phyloP scores from a whole-genome alignment of 2,113 vertebrate genomes.

The Mustelus asterias region DNA sequence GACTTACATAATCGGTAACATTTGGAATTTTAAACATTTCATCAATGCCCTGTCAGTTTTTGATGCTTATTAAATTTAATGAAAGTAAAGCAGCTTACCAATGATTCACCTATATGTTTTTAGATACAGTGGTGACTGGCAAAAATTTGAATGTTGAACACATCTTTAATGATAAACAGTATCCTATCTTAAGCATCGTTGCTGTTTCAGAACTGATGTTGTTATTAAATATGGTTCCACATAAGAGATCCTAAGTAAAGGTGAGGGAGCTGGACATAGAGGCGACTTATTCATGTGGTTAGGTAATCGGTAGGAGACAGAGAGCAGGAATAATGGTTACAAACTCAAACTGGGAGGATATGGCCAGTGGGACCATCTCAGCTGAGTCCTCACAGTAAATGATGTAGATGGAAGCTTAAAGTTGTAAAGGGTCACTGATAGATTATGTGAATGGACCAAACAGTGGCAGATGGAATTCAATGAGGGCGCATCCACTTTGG shows the following conservation, averaged over 20 bases:
- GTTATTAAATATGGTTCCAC: neutral
- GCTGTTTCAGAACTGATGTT: neutral
- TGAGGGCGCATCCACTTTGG: neutral
- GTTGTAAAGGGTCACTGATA: neutral
- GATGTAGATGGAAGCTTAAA: neutral
- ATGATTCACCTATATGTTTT: neutral
- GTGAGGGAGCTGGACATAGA: neutral
- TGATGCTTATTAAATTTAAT: slow-evolving; percentile 14
- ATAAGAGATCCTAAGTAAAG: neutral
- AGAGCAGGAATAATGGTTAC: no score
- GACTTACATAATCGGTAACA: neutral
- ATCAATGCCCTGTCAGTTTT: neutral
- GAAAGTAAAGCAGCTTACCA: neutral
- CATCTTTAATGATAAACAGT: neutral
- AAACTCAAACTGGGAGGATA: no score
- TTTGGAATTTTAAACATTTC: slow-evolving; percentile 1
- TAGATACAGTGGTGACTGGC: neutral
- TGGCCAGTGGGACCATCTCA: no score
- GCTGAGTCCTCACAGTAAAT: no score
- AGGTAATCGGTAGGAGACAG: no score
- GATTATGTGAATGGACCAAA: neutral
- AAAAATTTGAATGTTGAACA: neutral
- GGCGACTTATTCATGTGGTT: no score
- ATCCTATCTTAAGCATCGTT: neutral
- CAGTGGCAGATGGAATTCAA: neutral